These are phyloP conservation scores for Eupsittula cactorum DNA, from an alignment of 2,113 vertebrate species.

Conservation along the genomic window DNA sequence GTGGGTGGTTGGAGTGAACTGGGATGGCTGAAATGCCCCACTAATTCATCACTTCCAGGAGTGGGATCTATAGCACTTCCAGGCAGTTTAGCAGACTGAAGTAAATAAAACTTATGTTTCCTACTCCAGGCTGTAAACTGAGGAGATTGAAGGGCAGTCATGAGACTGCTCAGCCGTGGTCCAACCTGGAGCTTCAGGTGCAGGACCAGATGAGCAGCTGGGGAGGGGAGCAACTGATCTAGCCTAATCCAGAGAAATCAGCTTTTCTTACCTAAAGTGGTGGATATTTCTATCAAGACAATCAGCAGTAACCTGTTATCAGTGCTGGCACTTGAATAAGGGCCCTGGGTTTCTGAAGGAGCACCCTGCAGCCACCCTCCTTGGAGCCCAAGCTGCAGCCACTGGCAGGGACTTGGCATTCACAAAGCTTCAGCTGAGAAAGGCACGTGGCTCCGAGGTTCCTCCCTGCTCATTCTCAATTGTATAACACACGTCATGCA, in stretches of 20 bases:
- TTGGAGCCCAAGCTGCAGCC: neutral
- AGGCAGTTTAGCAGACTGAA: neutral
- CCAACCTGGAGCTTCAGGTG: neutral
- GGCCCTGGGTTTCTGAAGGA: neutral
- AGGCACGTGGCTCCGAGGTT: neutral
- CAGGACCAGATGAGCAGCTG: neutral
- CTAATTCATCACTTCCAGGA: neutral
- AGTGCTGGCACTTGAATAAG: neutral
- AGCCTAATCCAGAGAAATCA: neutral
- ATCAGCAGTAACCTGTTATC: neutral
- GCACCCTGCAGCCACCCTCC: neutral
- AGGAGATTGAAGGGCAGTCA: neutral
- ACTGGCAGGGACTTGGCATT: neutral
- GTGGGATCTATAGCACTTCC: neutral
- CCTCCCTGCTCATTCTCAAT: neutral
- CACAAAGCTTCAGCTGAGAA: neutral
- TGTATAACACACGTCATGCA: neutral
- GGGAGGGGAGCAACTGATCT: neutral
- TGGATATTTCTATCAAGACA: neutral
- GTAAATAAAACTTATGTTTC: neutral
- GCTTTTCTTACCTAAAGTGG: neutral
- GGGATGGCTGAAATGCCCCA: neutral
- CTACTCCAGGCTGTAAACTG: neutral
- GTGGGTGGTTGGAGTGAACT: fast-evolving
- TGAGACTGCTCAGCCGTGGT: neutral